Conservation (phyloP, 2,888 invertebrate genomes). For the Rhorus exstirpatorius region DNA sequence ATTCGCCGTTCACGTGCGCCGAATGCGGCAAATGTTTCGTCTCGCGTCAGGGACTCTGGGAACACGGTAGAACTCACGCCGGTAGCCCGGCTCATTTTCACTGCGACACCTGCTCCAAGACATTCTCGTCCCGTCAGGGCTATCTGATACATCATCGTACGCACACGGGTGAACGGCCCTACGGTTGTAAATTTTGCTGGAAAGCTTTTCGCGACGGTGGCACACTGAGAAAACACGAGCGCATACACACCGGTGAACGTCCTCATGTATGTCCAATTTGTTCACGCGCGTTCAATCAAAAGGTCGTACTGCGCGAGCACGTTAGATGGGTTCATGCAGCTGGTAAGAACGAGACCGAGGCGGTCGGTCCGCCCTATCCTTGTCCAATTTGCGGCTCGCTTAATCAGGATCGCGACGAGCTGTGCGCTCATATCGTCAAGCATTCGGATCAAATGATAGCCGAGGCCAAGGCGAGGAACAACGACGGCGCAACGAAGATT, state of each 20-base stretch:
- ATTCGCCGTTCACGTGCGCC: constrained; percentile 85
- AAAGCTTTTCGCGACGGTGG: constrained; percentile 88
- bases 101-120: constrained; percentile 87
- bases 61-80: constrained; percentile 85
- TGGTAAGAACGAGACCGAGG: constrained; percentile 83
- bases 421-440: constrained; percentile 87
- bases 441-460: constrained; percentile 87
- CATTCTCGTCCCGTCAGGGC: constrained; percentile 87
- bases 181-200: constrained; percentile 87
- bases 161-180: constrained; percentile 87
- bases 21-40: constrained; percentile 86
- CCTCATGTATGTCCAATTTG: constrained; percentile 87
- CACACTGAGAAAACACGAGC: constrained; percentile 87
- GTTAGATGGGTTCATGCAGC: constrained; percentile 87
- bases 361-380: constrained; percentile 83
- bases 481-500: constrained; percentile 76
- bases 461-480: constrained; percentile 84
- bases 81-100: constrained; percentile 86
- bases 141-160: constrained; percentile 87
- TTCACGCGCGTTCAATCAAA: constrained; percentile 87
- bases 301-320: constrained; percentile 87
- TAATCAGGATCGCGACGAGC: constrained; percentile 86
- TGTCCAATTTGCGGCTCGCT: constrained; percentile 86
- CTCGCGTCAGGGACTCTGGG: constrained; percentile 86
- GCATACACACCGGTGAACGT: constrained; percentile 87